A percentile compares a stretch with the other conserved stretches of the same genome.
phyloP scores from a whole-genome alignment of 2,797 vertebrate species.

The Cacajao melanocephalus region DNA sequence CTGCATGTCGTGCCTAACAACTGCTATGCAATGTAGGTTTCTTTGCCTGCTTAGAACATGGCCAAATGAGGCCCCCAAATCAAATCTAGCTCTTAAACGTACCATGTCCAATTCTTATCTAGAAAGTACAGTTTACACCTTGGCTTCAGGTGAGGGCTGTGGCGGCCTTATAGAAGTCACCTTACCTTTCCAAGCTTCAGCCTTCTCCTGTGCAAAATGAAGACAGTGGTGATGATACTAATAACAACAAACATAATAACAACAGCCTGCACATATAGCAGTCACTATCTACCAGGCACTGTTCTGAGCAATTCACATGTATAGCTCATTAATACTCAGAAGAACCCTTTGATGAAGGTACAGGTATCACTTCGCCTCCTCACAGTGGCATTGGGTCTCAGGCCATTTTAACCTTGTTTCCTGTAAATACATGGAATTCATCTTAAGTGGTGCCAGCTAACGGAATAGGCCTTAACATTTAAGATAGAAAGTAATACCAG shows the following conservation, averaged over 20 bases:
- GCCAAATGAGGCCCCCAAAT: background rate
- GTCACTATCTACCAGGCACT: background rate
- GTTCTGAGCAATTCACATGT: background rate
- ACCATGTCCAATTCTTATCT: background rate
- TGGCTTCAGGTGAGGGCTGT: background rate
- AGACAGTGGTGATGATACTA: background rate
- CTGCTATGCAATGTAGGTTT: background rate
- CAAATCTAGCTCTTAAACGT: constrained; percentile 2
- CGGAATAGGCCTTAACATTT: background rate
- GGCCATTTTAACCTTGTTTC: background rate
- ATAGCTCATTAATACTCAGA: background rate
- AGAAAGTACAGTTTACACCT: background rate
- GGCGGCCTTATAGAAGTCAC: background rate
- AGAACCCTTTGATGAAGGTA: background rate
- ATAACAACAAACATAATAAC: background rate
- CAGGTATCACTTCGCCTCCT: background rate
- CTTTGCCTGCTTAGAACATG: background rate
- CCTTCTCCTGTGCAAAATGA: background rate
- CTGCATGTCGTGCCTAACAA: background rate
- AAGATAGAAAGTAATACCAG: background rate
- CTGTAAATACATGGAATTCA: background rate
- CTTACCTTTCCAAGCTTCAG: background rate
- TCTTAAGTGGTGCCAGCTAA: background rate
- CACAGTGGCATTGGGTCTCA: background rate
- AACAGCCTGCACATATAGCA: background rate